A percentile compares a stretch with the other conserved stretches of the same genome.
These are phyloP conservation scores for Erebia epiphron DNA, from an alignment of 2,888 invertebrate genomes.

Conservation along the genomic window DNA sequence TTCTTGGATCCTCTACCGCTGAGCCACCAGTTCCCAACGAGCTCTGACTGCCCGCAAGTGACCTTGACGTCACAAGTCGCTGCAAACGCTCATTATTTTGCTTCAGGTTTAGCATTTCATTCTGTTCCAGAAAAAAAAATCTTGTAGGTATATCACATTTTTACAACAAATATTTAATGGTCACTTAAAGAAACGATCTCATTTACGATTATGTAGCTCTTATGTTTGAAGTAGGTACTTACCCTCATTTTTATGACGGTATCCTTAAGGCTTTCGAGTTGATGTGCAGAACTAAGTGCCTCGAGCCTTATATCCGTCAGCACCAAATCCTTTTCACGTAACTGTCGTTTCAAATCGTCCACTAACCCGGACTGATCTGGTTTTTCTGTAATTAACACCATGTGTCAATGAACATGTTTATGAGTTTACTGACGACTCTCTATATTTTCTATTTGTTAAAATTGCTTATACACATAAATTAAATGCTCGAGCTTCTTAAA, in stretches of 20 bases:
- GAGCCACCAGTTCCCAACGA: conserved; percentile 81
- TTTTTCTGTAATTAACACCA: conserved; percentile 68
- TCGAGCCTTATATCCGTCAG: conserved; percentile 98
- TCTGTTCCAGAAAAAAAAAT: conserved; percentile 73
- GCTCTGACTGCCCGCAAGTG: conserved; percentile 84
- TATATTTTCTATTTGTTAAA: conserved; percentile 35
- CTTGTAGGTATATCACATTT: neutral
- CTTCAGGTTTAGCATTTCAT: conserved; percentile 97
- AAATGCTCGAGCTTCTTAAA: conserved; percentile 28
- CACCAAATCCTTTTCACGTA: conserved; percentile 97
- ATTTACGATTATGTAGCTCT: conserved; percentile 46
- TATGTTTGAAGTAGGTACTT: conserved; percentile 63
- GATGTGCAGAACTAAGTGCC: conserved; percentile 98
- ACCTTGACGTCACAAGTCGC: conserved; percentile 89
- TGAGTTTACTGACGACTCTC: conserved; percentile 15
- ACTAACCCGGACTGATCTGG: conserved; percentile 78
- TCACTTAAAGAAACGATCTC: no score
- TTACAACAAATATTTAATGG: no score
- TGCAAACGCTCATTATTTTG: conserved; percentile 98
- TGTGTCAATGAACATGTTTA: conserved; percentile 2
- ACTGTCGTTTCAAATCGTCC: conserved; percentile 94
- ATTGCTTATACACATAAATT: conserved; percentile 25
- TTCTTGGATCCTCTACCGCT: conserved; percentile 79
- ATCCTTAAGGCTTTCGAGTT: conserved; percentile 97
- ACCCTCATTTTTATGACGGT: conserved; percentile 98